A percentile compares a stretch with the other conserved stretches of the same genome.
phyloP scores from a whole-genome alignment of 2,888 invertebrate genomes.

The Acanthoscelides obtectus region DNA sequence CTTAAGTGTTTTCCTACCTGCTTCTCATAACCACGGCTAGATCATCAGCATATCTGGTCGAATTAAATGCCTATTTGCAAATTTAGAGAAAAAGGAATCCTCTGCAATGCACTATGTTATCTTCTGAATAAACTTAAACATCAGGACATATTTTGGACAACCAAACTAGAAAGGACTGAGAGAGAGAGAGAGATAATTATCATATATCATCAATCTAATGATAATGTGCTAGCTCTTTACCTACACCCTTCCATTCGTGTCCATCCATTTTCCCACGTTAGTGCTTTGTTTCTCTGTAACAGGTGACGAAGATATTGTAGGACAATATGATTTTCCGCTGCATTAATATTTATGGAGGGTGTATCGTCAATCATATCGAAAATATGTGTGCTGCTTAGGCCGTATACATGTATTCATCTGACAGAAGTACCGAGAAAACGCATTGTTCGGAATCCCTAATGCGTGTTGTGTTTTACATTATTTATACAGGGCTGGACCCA shows the following conservation, averaged over 20 bases:
- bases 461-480: neutral
- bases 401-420: neutral
- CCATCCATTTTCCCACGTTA: neutral
- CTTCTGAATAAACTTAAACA: no score
- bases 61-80: no score
- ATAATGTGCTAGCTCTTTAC: neutral
- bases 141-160: no score
- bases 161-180: no score
- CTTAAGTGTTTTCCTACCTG: no score
- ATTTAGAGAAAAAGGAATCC: no score
- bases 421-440: neutral
- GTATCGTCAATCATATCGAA: neutral
- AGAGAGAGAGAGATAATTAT: no score
- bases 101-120: no score
- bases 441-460: neutral
- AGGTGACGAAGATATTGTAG: neutral
- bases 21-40: no score
- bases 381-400: neutral
- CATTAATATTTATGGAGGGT: neutral
- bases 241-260: neutral
- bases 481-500: neutral
- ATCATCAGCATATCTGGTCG: no score
- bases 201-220: no score
- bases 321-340: neutral
- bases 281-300: neutral